Evolutionary conservation across 2,888 invertebrate genomes (phyloP).

Genomic region (Didymodactylos carnosus): DNA sequence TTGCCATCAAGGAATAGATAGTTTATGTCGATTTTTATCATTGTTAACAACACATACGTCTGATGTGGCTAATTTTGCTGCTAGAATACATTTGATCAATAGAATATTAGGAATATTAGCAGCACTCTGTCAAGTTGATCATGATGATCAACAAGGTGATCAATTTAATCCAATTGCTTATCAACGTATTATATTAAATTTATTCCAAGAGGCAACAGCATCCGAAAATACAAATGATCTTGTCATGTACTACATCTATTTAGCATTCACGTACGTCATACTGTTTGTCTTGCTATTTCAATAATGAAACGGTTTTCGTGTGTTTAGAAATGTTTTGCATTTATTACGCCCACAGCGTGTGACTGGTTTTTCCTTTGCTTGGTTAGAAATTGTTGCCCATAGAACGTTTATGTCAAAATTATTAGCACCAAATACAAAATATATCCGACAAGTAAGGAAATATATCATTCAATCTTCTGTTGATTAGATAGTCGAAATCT

Average conservation of each 20-base stretch:
- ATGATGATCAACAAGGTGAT: neutral
- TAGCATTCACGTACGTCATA: conserved; percentile 12
- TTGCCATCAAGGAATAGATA: neutral
- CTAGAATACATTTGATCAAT: neutral
- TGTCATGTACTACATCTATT: conserved; percentile 2
- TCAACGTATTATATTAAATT: conserved; percentile 80
- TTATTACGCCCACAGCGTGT: conserved; percentile 9
- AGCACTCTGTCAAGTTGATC: neutral
- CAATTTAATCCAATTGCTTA: conserved; percentile 37
- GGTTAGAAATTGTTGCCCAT: conserved; percentile 92
- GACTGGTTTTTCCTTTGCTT: conserved; percentile 89
- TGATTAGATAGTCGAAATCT: too few relatives aligned
- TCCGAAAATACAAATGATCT: neutral
- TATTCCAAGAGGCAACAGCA: conserved; percentile 62
- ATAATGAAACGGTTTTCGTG: too few relatives aligned
- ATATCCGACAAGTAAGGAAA: conserved; percentile 1
- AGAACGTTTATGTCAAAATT: conserved; percentile 54
- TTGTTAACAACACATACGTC: neutral
- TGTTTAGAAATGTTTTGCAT: conserved; percentile 9
- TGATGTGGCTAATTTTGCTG: neutral
- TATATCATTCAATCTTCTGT: conserved; percentile 18
- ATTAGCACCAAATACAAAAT: neutral
- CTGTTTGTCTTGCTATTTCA: too few relatives aligned
- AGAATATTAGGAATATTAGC: neutral
- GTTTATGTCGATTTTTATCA: neutral